Evolutionary conservation across 2,888 invertebrate genomes (phyloP).

Genomic region (Andricus curvator): DNA sequence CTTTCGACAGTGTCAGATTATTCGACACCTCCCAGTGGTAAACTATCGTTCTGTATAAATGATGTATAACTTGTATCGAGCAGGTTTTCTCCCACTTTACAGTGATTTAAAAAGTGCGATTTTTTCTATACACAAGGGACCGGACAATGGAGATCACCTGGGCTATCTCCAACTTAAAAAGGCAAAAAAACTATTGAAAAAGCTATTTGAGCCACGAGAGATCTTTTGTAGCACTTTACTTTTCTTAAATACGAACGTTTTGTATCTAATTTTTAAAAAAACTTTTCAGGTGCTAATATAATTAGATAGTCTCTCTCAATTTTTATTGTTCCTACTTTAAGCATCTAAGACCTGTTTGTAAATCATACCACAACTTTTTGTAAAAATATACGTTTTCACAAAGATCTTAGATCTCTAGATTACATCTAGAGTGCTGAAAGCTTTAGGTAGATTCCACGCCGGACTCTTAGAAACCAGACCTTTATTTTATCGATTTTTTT

Average conservation of each 20-base stretch:
- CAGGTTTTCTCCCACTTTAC: slow-evolving; percentile 70
- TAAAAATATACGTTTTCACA: slow-evolving; percentile 42
- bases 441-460: not conserved
- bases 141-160: not conserved
- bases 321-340: slow-evolving; percentile 50
- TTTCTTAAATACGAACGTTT: not conserved
- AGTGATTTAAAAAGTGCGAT: slow-evolving; percentile 62
- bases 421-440: slow-evolving; percentile 34
- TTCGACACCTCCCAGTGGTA: slow-evolving; percentile 40
- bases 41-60: slow-evolving; percentile 58
- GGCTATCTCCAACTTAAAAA: not conserved
- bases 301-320: slow-evolving; percentile 46
- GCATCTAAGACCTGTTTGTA: slow-evolving; percentile 39
- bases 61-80: slow-evolving; percentile 63
- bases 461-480: too few species aligned
- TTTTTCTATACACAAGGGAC: slow-evolving; percentile 10
- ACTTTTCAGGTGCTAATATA: slow-evolving; percentile 41
- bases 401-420: slow-evolving; percentile 37
- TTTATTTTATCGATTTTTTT: too few species aligned
- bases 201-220: not conserved
- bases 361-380: slow-evolving; percentile 47
- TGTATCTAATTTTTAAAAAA: slow-evolving; percentile 10
- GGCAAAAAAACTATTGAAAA: slow-evolving; percentile 10
- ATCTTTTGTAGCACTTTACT: slow-evolving; percentile 1
- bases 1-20: slow-evolving; percentile 24